These are phyloP conservation scores for Euphydryas editha DNA, from an alignment of 2,888 invertebrate genomes.

Conservation along the genomic window DNA sequence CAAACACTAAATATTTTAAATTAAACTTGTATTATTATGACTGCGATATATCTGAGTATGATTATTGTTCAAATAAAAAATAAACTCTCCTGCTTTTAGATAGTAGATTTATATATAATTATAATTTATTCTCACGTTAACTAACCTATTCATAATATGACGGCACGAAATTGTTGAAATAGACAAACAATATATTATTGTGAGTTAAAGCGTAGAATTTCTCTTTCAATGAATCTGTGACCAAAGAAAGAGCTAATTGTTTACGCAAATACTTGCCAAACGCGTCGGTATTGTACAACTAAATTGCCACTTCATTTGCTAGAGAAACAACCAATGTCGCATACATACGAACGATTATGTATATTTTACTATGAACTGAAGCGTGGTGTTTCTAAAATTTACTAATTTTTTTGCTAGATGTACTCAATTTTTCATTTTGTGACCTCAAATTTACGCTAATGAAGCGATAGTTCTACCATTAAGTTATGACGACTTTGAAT, in stretches of 20 bases:
- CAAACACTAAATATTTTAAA: too few species aligned
- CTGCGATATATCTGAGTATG: too few species aligned
- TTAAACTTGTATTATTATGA: too few species aligned
- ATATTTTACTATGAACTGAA: background rate
- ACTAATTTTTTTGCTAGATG: too few species aligned
- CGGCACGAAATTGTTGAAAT: background rate
- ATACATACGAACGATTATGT: constrained; percentile 26
- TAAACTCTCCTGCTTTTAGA: too few species aligned
- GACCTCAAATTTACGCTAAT: too few species aligned
- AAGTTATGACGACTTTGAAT: too few species aligned
- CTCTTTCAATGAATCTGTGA: constrained; percentile 31
- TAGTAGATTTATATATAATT: background rate
- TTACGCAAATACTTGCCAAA: constrained; percentile 40
- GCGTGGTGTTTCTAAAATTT: background rate
- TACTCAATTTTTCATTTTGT: too few species aligned
- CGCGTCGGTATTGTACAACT: constrained; percentile 21
- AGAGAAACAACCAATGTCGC: constrained; percentile 16
- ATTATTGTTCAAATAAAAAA: too few species aligned
- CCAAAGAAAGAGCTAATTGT: constrained; percentile 40
- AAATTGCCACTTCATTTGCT: constrained; percentile 32
- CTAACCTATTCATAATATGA: background rate
- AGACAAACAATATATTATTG: background rate
- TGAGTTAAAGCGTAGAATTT: constrained; percentile 24
- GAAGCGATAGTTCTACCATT: too few species aligned
- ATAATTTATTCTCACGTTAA: background rate